These are phyloP conservation scores for Strongylocentrotus purpuratus DNA, from an alignment of 35 echinoderm and acorn worm species.

Conservation along the genomic window DNA sequence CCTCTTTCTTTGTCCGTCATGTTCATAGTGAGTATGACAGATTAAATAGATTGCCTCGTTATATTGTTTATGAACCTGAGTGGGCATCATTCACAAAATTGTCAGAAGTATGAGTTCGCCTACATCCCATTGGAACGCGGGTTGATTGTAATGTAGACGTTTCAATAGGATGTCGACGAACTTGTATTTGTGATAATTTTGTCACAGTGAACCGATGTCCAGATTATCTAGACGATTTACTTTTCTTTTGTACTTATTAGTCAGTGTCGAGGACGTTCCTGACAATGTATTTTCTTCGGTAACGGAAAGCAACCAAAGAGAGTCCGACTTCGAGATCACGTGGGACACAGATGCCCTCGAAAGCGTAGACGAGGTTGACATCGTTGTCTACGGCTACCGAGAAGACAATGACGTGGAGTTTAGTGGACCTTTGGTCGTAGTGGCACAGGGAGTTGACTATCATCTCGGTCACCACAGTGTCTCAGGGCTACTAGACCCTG, in stretches of 20 bases:
- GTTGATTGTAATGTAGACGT: too few relatives aligned
- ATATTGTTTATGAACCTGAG: too few relatives aligned
- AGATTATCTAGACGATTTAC: too few relatives aligned
- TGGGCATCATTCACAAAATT: too few relatives aligned
- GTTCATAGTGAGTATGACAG: too few relatives aligned
- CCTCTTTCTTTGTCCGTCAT: too few relatives aligned
- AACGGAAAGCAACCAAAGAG: neutral
- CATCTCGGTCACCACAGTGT: neutral
- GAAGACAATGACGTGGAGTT: neutral
- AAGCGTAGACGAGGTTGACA: neutral
- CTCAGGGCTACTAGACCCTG: neutral
- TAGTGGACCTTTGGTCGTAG: neutral
- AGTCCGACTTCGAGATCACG: neutral
- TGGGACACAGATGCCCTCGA: neutral
- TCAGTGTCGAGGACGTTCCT: constrained; percentile 12
- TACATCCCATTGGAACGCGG: too few relatives aligned
- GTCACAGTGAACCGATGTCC: too few relatives aligned
- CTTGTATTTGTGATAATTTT: too few relatives aligned
- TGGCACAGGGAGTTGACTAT: neutral
- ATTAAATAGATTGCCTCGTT: too few relatives aligned
- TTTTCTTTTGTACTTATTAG: neutral
- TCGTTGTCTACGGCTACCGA: constrained; percentile 1
- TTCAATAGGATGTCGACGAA: too few relatives aligned
- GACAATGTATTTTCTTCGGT: neutral
- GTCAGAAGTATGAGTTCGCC: too few relatives aligned